These are phyloP conservation scores for Drosophila nasuta DNA, from an alignment of 1,140 invertebrate species.

Conservation along the genomic window DNA sequence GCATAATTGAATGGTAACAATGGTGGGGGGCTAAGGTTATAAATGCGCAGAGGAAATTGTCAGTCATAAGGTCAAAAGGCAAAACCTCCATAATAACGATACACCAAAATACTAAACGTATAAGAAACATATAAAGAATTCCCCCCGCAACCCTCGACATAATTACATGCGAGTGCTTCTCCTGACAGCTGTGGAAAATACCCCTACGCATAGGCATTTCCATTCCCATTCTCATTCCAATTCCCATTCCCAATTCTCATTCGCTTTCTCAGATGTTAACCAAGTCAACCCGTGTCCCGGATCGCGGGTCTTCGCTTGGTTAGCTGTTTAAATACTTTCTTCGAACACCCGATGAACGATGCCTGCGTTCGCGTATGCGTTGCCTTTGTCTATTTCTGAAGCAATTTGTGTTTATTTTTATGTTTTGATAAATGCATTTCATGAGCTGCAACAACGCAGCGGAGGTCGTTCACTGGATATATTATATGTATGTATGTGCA, in stretches of 20 bases:
- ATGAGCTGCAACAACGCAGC: conserved; percentile 44
- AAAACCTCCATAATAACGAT: conserved; percentile 39
- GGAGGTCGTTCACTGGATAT: conserved; percentile 71
- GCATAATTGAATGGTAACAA: conserved; percentile 73
- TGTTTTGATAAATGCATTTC: conserved; percentile 82
- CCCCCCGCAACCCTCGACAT: conserved; percentile 43
- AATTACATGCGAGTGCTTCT: conserved; percentile 58
- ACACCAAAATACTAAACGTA: no score
- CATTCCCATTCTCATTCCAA: neutral
- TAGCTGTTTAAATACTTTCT: conserved; percentile 72
- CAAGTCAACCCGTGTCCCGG: conserved; percentile 1
- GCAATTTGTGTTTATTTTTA: conserved; percentile 83
- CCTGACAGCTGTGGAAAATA: conserved; percentile 74
- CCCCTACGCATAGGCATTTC: conserved; percentile 73
- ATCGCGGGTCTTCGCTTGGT: conserved; percentile 52
- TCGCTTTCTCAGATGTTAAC: conserved; percentile 8
- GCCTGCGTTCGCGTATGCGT: neutral
- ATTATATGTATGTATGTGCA: neutral
- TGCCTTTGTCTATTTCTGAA: conserved; percentile 74
- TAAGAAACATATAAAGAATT: conserved; percentile 22
- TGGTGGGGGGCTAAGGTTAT: conserved; percentile 35
- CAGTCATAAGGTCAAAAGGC: conserved; percentile 75
- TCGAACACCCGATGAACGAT: conserved; percentile 21
- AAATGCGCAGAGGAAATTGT: conserved; percentile 78
- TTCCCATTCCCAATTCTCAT: conserved; percentile 23